phyloP scores from a whole-genome alignment of 2,797 vertebrate species.

The Argya squamiceps region DNA sequence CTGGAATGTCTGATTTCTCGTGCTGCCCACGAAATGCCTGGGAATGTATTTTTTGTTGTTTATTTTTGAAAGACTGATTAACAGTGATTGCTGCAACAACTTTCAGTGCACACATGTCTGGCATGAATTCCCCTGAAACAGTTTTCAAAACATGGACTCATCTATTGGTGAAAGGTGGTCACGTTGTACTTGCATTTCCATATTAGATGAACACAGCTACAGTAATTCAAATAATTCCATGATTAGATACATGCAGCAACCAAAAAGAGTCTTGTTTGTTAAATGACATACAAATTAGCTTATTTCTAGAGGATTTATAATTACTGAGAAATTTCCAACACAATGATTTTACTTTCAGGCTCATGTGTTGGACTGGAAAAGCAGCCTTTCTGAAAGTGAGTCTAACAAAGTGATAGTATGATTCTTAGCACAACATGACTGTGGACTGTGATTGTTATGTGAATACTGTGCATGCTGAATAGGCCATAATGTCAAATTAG shows the following conservation, averaged over 20 bases:
- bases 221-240: background rate
- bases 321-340: background rate
- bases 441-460: constrained; percentile 6
- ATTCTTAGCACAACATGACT: background rate
- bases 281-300: background rate
- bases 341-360: background rate
- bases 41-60: background rate
- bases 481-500: constrained; percentile 27
- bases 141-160: background rate
- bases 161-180: background rate
- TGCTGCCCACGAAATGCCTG: background rate
- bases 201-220: background rate
- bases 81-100: background rate
- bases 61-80: background rate
- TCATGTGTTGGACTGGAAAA: background rate
- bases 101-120: background rate
- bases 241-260: background rate
- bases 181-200: background rate
- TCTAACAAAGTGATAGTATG: background rate
- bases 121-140: background rate
- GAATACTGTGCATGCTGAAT: background rate
- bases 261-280: background rate
- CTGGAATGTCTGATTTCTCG: background rate
- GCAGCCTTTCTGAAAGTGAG: background rate
- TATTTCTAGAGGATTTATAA: background rate